phyloP scores from a whole-genome alignment of 2,888 invertebrate genomes.

The Octodonta nipae region DNA sequence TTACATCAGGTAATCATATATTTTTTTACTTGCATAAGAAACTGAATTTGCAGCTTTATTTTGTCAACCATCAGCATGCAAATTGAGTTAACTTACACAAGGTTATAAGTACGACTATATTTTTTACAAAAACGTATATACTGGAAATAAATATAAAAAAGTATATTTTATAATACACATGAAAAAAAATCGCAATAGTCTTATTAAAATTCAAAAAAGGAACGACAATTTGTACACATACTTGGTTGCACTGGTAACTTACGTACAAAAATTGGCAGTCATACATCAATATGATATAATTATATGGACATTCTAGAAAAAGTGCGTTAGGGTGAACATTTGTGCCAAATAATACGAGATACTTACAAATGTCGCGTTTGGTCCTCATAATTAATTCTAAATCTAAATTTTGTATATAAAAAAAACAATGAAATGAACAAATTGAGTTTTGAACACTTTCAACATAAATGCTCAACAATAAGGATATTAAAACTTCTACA shows the following conservation, averaged over 20 bases:
- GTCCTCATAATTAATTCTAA: no score
- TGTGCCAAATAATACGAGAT: no score
- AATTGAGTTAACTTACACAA: constrained; percentile 6
- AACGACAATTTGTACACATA: constrained; percentile 35
- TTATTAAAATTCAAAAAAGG: constrained; percentile 26
- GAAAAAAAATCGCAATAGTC: constrained; percentile 23
- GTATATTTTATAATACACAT: constrained; percentile 20
- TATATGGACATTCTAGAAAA: constrained; percentile 22
- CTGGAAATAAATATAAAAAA: constrained; percentile 26
- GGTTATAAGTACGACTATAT: constrained; percentile 24
- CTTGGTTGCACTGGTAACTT: constrained; percentile 37
- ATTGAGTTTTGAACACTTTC: no score
- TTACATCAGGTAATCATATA: constrained; percentile 30
- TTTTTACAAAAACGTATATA: constrained; percentile 9
- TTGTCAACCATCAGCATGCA: background rate
- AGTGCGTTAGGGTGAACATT: no score
- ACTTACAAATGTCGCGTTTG: no score
- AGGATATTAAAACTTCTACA: no score
- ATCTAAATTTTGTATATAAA: no score
- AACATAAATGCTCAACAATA: no score
- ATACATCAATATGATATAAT: constrained; percentile 21
- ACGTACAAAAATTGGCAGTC: constrained; percentile 33
- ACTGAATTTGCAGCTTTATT: constrained; percentile 13
- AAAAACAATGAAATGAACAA: no score
- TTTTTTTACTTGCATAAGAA: constrained; percentile 19